Evolutionary conservation across 2,888 invertebrate species (phyloP), one percentile per base, ranked within the genome.

Genomic region (Lottia gigantea): DNA sequence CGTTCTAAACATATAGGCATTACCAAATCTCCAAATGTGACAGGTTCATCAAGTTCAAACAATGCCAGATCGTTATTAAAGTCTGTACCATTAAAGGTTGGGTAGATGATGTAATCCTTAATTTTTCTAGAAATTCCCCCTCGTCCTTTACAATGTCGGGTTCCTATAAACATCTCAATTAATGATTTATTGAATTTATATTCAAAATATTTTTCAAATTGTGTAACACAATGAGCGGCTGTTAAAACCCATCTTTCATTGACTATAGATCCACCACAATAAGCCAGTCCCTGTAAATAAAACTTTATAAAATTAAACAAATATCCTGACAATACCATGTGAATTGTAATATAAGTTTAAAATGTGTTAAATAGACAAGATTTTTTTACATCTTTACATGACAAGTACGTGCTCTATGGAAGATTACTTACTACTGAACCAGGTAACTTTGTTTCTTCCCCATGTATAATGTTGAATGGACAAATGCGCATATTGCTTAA

Each of bases 261-360:
- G n/a, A 82, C 74, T n/a, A 82, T 70, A 6, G 82, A 77, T 3
- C 79, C 82, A 14, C 82, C 82, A 70, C 82, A 82, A 70, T 80
- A 80, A 0, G 79, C 73, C 8, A 68, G 70, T 47, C 67, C 67
- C 78, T 76, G 73, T 46, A 63, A 64, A 46, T n/a, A 67, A 26
- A 3, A 3, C 16, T 40, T 8, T 6, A 11, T 40, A 11, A 40
- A 40, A 3, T 31, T 31, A 31, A 31, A 31, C 6, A n/a, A 2
- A 31, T 31, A 31, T 31, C 2, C 31, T 31, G 31, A 31, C 31
- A 31, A 31, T 31, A 6, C 6, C 31, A 31, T 3, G 31, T 31
- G 31, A 31, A n/a, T n/a, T n/a, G n/a, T n/a, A n/a, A n/a, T n/a
- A n/a, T n/a, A n/a, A n/a, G n/a, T n/a, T n/a, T n/a, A n/a, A n/a